Evolutionary conservation across 1,140 invertebrate genomes (phyloP).

Genomic region (Octopus bimaculoides): DNA sequence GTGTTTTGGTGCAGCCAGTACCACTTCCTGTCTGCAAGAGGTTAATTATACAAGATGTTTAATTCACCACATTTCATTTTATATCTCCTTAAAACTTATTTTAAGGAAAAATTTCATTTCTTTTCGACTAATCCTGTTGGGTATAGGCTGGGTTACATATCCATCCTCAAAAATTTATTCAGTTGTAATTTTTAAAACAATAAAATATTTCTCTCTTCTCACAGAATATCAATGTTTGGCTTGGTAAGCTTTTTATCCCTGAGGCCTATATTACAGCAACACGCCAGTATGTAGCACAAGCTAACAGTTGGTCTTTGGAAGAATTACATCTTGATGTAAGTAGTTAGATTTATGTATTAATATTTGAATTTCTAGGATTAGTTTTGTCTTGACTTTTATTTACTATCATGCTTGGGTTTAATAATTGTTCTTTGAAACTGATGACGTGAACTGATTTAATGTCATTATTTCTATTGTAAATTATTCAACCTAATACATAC

Average conservation of each 20-base stretch:
- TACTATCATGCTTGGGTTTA: too few species aligned
- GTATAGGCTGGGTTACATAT: background rate
- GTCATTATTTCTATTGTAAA: too few species aligned
- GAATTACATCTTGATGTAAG: slow-evolving; percentile 84
- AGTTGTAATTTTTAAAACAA: background rate
- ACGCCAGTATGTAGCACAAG: slow-evolving; percentile 92
- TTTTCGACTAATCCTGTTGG: background rate
- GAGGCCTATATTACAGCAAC: slow-evolving; percentile 99
- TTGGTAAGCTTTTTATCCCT: slow-evolving; percentile 94
- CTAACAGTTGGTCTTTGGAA: slow-evolving; percentile 80
- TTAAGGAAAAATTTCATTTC: background rate
- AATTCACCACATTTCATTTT: background rate
- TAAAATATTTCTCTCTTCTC: slow-evolving; percentile 36
- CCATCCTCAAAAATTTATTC: background rate
- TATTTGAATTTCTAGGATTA: too few species aligned
- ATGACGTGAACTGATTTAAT: too few species aligned
- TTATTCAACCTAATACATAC: too few species aligned
- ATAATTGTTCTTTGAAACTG: too few species aligned
- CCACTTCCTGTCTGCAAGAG: too few species aligned
- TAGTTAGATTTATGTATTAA: too few species aligned
- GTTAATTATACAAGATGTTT: too few species aligned
- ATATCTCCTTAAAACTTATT: too few species aligned
- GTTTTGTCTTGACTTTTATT: too few species aligned
- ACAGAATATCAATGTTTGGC: slow-evolving; percentile 88
- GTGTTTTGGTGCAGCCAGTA: too few species aligned